phyloP scores from a whole-genome alignment of 2,888 invertebrate genomes.

The Pherbina coryleti region DNA sequence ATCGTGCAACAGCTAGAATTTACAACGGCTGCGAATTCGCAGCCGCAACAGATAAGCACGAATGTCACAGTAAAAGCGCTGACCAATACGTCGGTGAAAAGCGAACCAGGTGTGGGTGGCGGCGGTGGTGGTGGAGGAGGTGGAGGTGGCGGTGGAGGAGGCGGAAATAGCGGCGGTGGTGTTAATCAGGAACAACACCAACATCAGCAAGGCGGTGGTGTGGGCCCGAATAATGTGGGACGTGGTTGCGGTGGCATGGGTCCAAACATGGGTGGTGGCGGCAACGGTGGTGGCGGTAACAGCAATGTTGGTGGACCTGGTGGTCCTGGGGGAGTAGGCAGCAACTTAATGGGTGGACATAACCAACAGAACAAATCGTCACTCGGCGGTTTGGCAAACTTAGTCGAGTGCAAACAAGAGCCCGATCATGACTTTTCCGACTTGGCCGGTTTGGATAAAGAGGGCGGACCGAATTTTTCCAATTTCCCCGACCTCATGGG shows the following conservation, averaged over 20 bases:
- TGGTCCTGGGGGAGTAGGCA: conserved; percentile 51
- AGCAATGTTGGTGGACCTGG: conserved; percentile 49
- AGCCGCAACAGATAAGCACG: conserved; percentile 90
- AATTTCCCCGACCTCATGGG: conserved; percentile 85
- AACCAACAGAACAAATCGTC: conserved; percentile 62
- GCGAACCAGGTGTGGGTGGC: conserved; percentile 66
- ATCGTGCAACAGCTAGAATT: conserved; percentile 93
- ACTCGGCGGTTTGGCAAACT: conserved; percentile 73
- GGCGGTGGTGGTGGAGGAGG: conserved; percentile 51
- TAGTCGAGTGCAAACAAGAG: conserved; percentile 87
- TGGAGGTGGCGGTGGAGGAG: conserved; percentile 39
- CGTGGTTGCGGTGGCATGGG: conserved; percentile 55
- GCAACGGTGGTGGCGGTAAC: conserved; percentile 57
- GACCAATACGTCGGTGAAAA: conserved; percentile 74
- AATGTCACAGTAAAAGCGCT: conserved; percentile 91
- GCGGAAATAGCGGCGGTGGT: conserved; percentile 41
- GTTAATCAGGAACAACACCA: conserved; percentile 51
- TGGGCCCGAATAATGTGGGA: conserved; percentile 55
- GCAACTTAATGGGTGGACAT: conserved; percentile 68
- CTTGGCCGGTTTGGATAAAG: conserved; percentile 87
- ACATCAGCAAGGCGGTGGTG: conserved; percentile 56
- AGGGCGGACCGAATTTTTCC: conserved; percentile 82
- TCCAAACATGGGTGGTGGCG: conserved; percentile 54
- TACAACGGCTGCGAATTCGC: conserved; percentile 87
- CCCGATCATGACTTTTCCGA: conserved; percentile 91